phyloP scores from a whole-genome alignment of 2,888 invertebrate genomes.

The Trichacis sp. region DNA sequence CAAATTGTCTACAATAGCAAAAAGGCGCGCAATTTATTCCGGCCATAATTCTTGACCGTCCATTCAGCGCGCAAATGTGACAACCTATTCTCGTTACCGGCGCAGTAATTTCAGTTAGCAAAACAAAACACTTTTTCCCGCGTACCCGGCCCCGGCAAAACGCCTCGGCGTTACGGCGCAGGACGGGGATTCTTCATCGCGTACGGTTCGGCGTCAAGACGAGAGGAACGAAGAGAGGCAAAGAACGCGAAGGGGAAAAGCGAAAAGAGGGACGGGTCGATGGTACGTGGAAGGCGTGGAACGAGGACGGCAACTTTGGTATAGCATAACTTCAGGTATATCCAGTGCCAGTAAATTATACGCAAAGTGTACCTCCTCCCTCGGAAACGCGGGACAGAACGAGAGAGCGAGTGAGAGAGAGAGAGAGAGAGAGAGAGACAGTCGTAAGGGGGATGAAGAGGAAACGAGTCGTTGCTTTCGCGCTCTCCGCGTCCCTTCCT shows the following conservation, averaged over 20 bases:
- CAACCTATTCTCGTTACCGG: constrained; percentile 2
- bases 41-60: background rate
- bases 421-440: constrained; percentile 19
- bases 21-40: background rate
- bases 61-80: background rate
- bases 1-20: background rate
- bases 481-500: constrained; percentile 25
- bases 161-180: constrained; percentile 17
- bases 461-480: constrained; percentile 29
- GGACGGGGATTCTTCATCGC: constrained; percentile 27
- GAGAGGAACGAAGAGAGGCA: constrained; percentile 20
- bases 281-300: constrained; percentile 9
- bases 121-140: constrained; percentile 8
- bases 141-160: background rate
- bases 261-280: background rate
- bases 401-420: constrained; percentile 28
- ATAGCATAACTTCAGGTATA: constrained; percentile 67
- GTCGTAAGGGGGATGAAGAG: constrained; percentile 41
- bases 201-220: constrained; percentile 26
- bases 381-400: constrained; percentile 32
- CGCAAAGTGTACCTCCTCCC: constrained; percentile 66
- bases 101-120: constrained; percentile 9
- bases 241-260: constrained; percentile 8
- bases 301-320: constrained; percentile 33
- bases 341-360: constrained; percentile 69